These are phyloP conservation scores for Hydrochoerus hydrochaeris DNA, from an alignment of 2,113 vertebrate genomes.

Conservation along the genomic window DNA sequence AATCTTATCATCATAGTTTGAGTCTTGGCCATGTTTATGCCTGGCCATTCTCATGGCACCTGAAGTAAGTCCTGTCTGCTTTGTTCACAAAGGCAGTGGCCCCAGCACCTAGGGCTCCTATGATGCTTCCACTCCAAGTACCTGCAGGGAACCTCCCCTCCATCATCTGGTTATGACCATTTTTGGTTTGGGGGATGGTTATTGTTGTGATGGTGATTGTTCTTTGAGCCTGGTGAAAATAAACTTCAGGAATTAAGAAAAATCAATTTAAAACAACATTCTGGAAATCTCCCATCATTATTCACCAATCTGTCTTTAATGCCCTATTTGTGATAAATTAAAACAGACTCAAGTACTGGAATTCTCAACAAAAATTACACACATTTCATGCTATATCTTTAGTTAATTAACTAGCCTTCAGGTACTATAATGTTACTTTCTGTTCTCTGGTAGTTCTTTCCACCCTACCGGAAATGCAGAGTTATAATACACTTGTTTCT, in stretches of 20 bases:
- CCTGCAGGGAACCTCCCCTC: accelerated
- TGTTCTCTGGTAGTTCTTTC: background rate
- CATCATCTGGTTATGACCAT: background rate
- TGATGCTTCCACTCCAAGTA: background rate
- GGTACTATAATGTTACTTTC: background rate
- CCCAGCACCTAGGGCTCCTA: no score
- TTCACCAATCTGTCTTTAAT: background rate
- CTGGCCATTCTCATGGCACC: background rate
- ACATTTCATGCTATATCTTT: background rate
- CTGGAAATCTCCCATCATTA: background rate
- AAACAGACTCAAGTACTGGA: background rate
- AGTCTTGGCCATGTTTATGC: background rate
- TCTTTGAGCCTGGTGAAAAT: background rate
- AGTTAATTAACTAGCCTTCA: background rate
- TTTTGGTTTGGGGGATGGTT: background rate
- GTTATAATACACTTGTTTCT: background rate
- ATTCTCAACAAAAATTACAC: accelerated
- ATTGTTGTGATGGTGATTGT: no score
- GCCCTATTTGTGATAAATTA: background rate
- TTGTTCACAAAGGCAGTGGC: background rate
- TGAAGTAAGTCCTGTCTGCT: background rate
- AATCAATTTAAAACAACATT: background rate
- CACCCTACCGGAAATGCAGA: no score
- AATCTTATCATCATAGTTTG: background rate
- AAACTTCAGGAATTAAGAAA: background rate